Base-by-base conservation (phyloP, 2,797 vertebrate species). In the Lerista edwardsae region DNA sequence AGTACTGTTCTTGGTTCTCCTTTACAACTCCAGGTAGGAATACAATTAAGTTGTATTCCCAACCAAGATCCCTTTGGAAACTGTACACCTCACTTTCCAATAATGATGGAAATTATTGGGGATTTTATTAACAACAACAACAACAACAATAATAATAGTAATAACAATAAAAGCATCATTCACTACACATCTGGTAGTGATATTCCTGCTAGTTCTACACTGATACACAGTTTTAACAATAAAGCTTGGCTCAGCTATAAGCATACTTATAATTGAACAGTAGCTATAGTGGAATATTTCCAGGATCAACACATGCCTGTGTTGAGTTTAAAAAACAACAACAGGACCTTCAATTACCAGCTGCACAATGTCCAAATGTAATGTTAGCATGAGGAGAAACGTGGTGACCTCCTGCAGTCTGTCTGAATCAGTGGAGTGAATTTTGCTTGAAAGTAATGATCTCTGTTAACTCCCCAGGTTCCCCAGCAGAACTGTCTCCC, bases 401-500 rank as follows among this genome's bases (percentile, higher is more conserved):
- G 9, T 44, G 41, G 7, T 6, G 19, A 5, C 47, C 6, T 5
- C 39, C 31, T 23, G 2, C 34, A 47, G 21, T 21, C 10, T 47
- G 27, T 74, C 57, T 82, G 82, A 91, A 84, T 86, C 36, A 82
- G 51, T 0, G 0, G 80, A 36, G 86, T 82, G 0, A 10, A 21
- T 57, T 83, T 86, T 88, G 59, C n/a, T 71, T 47, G 89, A 41
- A 90, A 92, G 75, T 86, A 59, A 59, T 19, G 80, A 57, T 86
- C 84, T 86, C 25, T 92, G 15, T 91, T 95, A 84, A 75, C 87
- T 85, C 80, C 59, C 89, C 91, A 99, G 98, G 98, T 92, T 99
- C 98, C 94, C 98, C 98, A 88, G 98, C 98, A 88, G 98, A 99
- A 94, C 95, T 99, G 88, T 99, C 98, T 94, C 98, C 98, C 57